Base-by-base conservation (phyloP, 2,113 vertebrate genomes). In the Lipotes vexillifer region DNA sequence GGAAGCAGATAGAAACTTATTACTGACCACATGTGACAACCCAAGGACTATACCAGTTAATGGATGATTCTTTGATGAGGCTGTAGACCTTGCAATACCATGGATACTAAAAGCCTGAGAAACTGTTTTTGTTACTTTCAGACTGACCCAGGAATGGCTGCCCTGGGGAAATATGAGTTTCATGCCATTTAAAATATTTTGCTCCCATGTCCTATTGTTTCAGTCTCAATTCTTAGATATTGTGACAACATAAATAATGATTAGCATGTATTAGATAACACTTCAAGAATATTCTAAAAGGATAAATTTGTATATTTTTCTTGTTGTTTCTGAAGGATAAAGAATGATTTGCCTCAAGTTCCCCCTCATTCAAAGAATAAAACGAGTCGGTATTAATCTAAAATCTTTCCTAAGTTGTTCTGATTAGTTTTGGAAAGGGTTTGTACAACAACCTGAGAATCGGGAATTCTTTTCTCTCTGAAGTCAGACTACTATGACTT, bases 231-330 rank as follows among this genome's bases (percentile, higher is more conserved):
- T 97, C 85, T 97, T 89, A 91, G 46, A 83, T 93, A 75, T 38
- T 41, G 12, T 66, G 90, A 96, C 80, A 96, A 90, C 59, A 92
- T 71, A 97, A 97, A 96, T 85, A 97, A 66, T 23, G 46, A 95
- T 94, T 97, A 95, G 46, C 82, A 78, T 96, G 25, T 65, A 72
- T 90, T 92, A 36, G 57, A 44, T 69, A 77, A 21, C 82, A 61
- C 72, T 91, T 94, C 68, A 78, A 83, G 81, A 95, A 69, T 89
- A 75, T 36, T 91, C 44, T 81, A 41, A 41, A 94, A 74, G 46
- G 27, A 2, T 75, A 69, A 31, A 72, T 69, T 82, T 93, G 44
- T 88, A 21, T 86, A 57, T 92, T 74, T 97, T 95, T 87, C 17
- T 44, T 87, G 21, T 97, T 74, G 59, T 80, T 94, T 96, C 41